A percentile compares a stretch with the other conserved stretches of the same genome.
These are phyloP conservation scores for Lycophotia porphyrea DNA, from an alignment of 2,888 invertebrate genomes.

Conservation along the genomic window DNA sequence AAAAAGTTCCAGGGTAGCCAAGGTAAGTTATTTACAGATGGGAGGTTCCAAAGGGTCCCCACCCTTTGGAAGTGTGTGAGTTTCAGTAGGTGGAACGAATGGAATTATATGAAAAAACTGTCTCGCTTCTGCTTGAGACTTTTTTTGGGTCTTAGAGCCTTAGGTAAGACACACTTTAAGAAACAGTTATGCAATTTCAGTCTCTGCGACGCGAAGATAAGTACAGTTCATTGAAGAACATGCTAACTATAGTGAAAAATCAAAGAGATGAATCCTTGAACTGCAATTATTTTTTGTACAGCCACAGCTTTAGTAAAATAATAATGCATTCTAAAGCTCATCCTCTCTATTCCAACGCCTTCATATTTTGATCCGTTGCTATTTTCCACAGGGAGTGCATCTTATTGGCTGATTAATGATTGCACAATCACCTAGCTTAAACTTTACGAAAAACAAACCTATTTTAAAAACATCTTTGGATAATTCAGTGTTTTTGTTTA, in stretches of 20 bases:
- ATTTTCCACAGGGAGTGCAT: constrained; percentile 84
- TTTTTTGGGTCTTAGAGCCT: background rate
- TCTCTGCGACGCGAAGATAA: background rate
- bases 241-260: background rate
- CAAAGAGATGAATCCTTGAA: background rate
- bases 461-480: background rate
- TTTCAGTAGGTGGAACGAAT: background rate
- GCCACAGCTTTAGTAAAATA: background rate
- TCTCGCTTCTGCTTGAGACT: background rate
- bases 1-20: background rate
- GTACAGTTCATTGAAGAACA: background rate
- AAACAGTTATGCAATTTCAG: background rate
- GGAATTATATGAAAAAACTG: background rate
- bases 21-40: background rate
- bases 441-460: constrained; percentile 72
- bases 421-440: constrained; percentile 74
- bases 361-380: constrained; percentile 74
- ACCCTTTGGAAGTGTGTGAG: too few relatives aligned
- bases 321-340: constrained; percentile 8
- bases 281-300: too few relatives aligned
- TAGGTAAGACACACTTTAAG: background rate
- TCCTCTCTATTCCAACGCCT: constrained; percentile 68
- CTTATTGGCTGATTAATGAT: constrained; percentile 89
- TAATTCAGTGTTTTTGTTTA: background rate
- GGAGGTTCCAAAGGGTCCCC: too few relatives aligned